Evolutionary conservation across 2,888 invertebrate species (phyloP), one percentile per base, ranked within the genome.

Genomic region (Oxycera nigricornis): DNA sequence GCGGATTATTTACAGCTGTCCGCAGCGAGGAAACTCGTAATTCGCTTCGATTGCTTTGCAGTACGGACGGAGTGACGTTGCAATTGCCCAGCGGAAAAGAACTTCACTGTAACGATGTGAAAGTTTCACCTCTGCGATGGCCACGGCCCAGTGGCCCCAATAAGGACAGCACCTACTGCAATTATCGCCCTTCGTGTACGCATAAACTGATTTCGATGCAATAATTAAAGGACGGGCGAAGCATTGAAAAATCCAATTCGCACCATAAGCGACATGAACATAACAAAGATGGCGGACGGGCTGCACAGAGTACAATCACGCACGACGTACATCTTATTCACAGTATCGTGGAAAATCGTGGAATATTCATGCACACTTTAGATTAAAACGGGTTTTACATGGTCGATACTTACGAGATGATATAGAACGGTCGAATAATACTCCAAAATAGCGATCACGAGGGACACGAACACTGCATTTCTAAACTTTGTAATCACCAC

Each of bases 391-490:
- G n/a, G n/a, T n/a, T n/a, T n/a, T n/a, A 67, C 30, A 6, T 28
- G 50, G 31, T 67, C 68, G 52, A 39, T 77, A 75, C 75, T 75
- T 75, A 75, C 73, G 68, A 73, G 67, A 73, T 41, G 59, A 35
- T 57, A 73, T 67, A 61, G 68, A 72, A 73, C 35, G 70, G 61
- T 73, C 74, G 31, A 55, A 61, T 74, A 74, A 50, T 72, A 73
- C 73, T 70, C 75, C 73, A 77, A 75, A 77, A 77, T 75, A 75
- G 73, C 59, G 74, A 74, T 74, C 74, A 77, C 74, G 74, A 73
- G 61, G 73, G 73, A 77, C 75, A 77, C 77, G 74, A 73, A 77
- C 75, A 77, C 77, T 73, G 75, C 77, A 77, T 77, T n/a, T 65
- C 75, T 74, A 74, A 26, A 74, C 76, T 75, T 73, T 24, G 22